Conservation (phyloP, 2,888 invertebrate species). For the Nymphalis urticae region DNA sequence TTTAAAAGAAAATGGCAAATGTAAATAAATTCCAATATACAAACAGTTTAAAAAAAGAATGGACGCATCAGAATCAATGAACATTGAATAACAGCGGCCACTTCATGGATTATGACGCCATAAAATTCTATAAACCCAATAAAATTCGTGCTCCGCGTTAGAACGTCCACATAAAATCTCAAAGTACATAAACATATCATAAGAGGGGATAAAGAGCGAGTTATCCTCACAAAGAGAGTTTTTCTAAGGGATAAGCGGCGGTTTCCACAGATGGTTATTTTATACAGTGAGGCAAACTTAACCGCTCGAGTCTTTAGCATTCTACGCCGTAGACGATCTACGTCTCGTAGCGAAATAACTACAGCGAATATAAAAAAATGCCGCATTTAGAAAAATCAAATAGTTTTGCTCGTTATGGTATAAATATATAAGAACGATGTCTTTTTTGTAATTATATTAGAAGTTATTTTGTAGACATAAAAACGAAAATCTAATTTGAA, state of each 20-base stretch:
- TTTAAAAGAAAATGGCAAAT: background rate
- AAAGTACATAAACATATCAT: conserved; percentile 82
- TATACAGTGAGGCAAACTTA: conserved; percentile 76
- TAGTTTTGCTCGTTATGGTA: background rate
- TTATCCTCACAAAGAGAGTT: conserved; percentile 78
- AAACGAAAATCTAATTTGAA: conserved; percentile 16
- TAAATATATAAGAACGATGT: background rate
- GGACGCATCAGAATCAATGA: conserved; percentile 73
- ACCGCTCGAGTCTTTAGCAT: conserved; percentile 57
- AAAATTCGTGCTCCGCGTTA: conserved; percentile 80
- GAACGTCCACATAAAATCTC: conserved; percentile 81
- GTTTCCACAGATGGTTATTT: conserved; percentile 79
- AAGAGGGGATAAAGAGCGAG: conserved; percentile 76
- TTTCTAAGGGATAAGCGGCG: conserved; percentile 73
- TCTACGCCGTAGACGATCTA: conserved; percentile 48
- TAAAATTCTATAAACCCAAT: conserved; percentile 82
- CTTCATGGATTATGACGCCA: conserved; percentile 71
- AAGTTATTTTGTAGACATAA: background rate
- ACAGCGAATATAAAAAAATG: conserved; percentile 14
- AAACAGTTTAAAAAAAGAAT: conserved; percentile 53
- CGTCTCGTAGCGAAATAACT: conserved; percentile 30
- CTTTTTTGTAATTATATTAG: no score
- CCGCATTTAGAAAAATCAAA: background rate
- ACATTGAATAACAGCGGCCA: conserved; percentile 78
- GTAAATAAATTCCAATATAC: conserved; percentile 41